phyloP scores from a whole-genome alignment of 2,797 vertebrate genomes.

The Hephaestus fuliginosus region DNA sequence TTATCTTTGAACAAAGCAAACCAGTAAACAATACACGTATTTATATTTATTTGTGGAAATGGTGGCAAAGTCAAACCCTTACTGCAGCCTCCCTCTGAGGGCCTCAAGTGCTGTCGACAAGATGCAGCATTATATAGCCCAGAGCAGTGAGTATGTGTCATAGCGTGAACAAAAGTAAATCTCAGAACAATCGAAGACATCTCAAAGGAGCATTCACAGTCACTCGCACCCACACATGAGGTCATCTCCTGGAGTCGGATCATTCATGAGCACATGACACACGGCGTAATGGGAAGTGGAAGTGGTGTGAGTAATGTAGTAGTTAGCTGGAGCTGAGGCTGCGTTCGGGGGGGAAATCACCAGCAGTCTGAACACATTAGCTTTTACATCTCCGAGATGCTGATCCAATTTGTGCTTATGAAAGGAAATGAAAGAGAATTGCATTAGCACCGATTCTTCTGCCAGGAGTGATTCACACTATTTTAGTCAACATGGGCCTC shows the following conservation, averaged over 20 bases:
- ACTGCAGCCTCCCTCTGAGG: neutral
- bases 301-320: slow-evolving; percentile 77
- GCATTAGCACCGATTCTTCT: slow-evolving; percentile 64
- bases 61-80: neutral
- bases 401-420: slow-evolving; percentile 75
- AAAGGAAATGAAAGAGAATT: slow-evolving; percentile 76
- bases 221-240: slow-evolving; percentile 70
- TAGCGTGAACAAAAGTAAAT: slow-evolving; percentile 41
- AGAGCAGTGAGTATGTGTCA: slow-evolving; percentile 39
- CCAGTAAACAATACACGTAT: neutral
- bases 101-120: slow-evolving; percentile 3
- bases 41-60: neutral
- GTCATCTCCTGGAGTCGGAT: slow-evolving; percentile 65
- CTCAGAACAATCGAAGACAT: slow-evolving; percentile 64
- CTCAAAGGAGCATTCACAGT: slow-evolving; percentile 71
- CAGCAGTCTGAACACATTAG: slow-evolving; percentile 68
- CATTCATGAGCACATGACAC: slow-evolving; percentile 56
- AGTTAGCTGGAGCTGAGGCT: slow-evolving; percentile 61
- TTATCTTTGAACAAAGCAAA: neutral
- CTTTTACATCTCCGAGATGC: slow-evolving; percentile 59
- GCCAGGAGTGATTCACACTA: slow-evolving; percentile 62
- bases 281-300: slow-evolving; percentile 69
- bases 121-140: slow-evolving; percentile 3
- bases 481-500: slow-evolving; percentile 58
- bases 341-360: slow-evolving; percentile 72